Conservation (phyloP, 2,113 vertebrate genomes). For the Sterrhoptilus dennistouni region DNA sequence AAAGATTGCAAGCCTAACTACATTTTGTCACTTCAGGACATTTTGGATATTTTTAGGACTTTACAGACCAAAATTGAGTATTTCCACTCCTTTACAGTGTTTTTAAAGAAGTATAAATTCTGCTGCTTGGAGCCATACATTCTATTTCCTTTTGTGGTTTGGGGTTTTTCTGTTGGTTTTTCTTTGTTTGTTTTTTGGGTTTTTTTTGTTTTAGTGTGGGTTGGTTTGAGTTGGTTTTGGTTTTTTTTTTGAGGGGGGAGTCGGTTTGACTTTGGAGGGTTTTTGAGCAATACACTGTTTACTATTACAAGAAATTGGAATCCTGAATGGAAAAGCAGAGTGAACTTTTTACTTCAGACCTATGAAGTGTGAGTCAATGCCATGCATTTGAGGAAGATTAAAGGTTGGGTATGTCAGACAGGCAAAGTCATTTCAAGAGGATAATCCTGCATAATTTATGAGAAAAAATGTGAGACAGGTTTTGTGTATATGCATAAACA, state of each 20-base stretch:
- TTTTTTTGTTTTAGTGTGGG: no score
- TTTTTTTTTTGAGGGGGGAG: no score
- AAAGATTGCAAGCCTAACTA: background rate
- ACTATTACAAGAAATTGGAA: background rate
- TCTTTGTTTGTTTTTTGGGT: no score
- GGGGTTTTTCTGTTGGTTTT: background rate
- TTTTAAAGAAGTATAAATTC: background rate
- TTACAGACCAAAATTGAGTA: background rate
- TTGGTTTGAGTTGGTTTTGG: background rate
- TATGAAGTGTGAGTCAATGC: background rate
- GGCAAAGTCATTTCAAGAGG: background rate
- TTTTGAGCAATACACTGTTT: background rate
- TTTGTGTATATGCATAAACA: slow-evolving; percentile 16
- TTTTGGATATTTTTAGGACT: background rate
- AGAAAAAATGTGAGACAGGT: background rate
- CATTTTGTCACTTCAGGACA: background rate
- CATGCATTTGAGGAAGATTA: background rate
- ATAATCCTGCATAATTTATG: slow-evolving; percentile 29
- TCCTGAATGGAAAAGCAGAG: background rate
- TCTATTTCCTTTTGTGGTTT: background rate
- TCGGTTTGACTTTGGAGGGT: fast-evolving
- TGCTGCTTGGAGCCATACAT: background rate
- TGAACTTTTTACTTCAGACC: background rate
- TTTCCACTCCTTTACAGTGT: background rate
- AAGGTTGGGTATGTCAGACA: background rate